Evolutionary conservation across 2,113 vertebrate genomes (phyloP), one percentile per base, ranked within the genome.

Genomic region (Centropristis striata): DNA sequence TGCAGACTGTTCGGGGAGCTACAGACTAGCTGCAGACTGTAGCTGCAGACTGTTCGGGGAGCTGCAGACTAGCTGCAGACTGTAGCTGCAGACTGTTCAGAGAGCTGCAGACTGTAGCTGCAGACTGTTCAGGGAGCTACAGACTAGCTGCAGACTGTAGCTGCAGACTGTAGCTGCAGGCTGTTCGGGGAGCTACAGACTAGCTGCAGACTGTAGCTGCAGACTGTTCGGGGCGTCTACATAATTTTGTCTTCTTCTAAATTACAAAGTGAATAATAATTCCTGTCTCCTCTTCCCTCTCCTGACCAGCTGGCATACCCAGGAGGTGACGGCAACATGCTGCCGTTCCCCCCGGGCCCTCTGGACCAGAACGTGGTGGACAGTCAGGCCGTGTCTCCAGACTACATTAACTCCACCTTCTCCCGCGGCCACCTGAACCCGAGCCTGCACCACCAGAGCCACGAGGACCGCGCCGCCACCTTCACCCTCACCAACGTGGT

Each of bases 401-500:
- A 94, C 89, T 94, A 95, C 86, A 90, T 77, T 0, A 94, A 94
- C 46, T 93, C 91, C 42, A 83, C 73, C 18, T 94, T 83, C 68
- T 91, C 95, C 25, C 87, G 93, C 0, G 96, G 96, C 1, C 96
- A 96, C 70, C 25, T 97, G 58, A 96, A 95, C 85, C 96, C 96
- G 28, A 94, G 75, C 11, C 46, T 94, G 18, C 96, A 96, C 46
- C 95, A 96, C 2, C 13, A 21, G 0, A 25, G 79, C 28, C 51
- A 44, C 0, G 21, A 25, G 18, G 88, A 88, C 47, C 95, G 88
- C 1, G 0, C 1, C 0, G 82, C 95, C 9, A 96, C 96, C 25
- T 97, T 97, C 92, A 96, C 94, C 60, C 92, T 96, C 78, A 96
- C 96, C 12, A 97, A 96, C 39, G 94, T 95, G 0, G 93, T 96